These are phyloP conservation scores for Spheniscus mendiculus DNA, from an alignment of 2,113 vertebrate species.

Conservation along the genomic window DNA sequence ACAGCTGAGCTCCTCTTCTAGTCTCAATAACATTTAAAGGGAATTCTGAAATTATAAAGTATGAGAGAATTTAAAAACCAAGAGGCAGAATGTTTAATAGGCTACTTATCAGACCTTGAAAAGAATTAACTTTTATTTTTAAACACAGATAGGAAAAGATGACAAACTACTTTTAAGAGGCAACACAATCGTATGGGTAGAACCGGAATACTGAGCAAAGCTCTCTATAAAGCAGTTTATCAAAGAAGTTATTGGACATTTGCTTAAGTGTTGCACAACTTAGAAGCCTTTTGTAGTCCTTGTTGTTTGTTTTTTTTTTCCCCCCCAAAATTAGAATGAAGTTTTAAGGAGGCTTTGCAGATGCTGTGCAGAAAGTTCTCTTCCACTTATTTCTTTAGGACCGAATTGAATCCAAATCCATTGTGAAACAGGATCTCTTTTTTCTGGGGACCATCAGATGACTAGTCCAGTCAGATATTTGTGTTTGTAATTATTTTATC, in stretches of 20 bases:
- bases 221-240: neutral
- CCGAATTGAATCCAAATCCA: rapidly evolving
- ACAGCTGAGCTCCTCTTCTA: neutral
- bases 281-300: neutral
- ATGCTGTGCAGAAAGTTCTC: neutral
- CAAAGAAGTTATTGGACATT: neutral
- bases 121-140: neutral
- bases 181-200: rapidly evolving
- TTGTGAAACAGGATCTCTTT: neutral
- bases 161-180: neutral
- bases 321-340: rapidly evolving
- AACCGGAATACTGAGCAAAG: neutral
- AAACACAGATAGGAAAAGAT: neutral
- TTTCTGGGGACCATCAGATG: neutral
- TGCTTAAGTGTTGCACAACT: neutral
- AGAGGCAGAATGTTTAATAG: neutral
- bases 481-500: neutral
- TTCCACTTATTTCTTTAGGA: neutral
- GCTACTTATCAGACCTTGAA: neutral
- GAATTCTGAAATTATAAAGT: neutral
- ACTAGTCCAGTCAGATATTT: neutral
- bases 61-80: neutral
- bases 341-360: neutral
- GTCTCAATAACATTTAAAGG: neutral
- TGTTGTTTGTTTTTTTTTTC: neutral